Evolutionary conservation across 2,797 vertebrate genomes (phyloP).

Genomic region (Hypotaenidia philippensis): DNA sequence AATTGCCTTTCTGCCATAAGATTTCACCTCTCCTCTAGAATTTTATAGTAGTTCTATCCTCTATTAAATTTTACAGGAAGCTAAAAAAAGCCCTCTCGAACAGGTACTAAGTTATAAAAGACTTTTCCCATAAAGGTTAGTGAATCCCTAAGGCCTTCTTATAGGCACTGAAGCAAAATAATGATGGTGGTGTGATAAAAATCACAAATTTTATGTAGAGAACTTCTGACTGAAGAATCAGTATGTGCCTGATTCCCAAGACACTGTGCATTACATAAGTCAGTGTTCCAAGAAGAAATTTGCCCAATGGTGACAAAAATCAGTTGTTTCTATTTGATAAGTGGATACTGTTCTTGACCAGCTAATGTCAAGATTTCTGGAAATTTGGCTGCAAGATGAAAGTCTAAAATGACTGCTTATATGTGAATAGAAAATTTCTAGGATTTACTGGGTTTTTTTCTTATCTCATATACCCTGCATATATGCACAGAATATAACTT

Average conservation of each 20-base stretch:
- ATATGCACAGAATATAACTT: neutral
- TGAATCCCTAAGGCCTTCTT: neutral
- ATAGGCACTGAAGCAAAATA: neutral
- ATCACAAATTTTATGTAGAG: neutral
- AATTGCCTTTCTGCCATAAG: neutral
- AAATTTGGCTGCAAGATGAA: neutral
- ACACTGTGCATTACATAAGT: neutral
- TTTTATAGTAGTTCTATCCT: neutral
- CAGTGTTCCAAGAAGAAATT: neutral
- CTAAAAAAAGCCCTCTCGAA: neutral
- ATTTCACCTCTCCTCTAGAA: neutral
- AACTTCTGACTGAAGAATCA: neutral
- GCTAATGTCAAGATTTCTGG: neutral
- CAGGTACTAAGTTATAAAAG: neutral
- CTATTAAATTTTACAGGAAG: conserved; percentile 18
- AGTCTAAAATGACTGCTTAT: neutral
- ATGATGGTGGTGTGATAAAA: neutral
- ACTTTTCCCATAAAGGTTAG: neutral
- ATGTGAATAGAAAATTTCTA: neutral
- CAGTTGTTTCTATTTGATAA: neutral
- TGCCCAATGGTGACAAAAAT: neutral
- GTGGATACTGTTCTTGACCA: neutral
- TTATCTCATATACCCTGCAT: neutral
- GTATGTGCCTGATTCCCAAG: neutral
- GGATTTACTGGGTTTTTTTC: fast-evolving